Evolutionary conservation across 2,113 vertebrate genomes (phyloP).

Genomic region (Desmodus rotundus): DNA sequence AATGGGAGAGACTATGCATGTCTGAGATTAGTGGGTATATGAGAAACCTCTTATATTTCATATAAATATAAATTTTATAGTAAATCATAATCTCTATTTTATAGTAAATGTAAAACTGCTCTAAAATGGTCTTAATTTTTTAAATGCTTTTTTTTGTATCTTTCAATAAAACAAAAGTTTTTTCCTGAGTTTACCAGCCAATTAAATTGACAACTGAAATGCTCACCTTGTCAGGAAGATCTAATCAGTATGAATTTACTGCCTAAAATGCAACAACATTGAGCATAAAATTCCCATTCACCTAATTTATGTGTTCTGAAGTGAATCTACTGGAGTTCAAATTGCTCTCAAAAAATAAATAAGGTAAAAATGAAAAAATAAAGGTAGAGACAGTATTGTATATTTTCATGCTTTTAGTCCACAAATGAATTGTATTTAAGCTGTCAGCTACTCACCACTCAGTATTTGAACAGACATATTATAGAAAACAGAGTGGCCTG

Average conservation of each 20-base stretch:
- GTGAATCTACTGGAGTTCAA: neutral
- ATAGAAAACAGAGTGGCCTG: neutral
- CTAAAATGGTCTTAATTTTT: neutral
- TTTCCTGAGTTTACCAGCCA: neutral
- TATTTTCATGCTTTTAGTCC: neutral
- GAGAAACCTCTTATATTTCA: neutral
- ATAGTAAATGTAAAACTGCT: neutral
- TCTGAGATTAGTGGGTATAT: neutral
- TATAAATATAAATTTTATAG: neutral
- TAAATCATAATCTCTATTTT: neutral
- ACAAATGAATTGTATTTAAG: neutral
- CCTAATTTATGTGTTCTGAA: neutral
- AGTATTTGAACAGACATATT: neutral
- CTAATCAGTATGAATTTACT: neutral
- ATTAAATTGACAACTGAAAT: neutral
- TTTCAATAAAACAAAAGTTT: neutral
- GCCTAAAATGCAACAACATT: neutral
- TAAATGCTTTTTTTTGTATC: neutral
- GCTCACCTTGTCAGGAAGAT: neutral
- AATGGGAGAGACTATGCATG: neutral
- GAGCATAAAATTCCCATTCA: neutral
- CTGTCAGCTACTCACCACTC: neutral
- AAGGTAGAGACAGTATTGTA: rapidly evolving
- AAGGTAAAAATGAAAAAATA: neutral
- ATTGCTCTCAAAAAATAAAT: neutral